A percentile compares a stretch with the other conserved stretches of the same genome.
phyloP scores from a whole-genome alignment of 2,797 vertebrate genomes.

The Anguilla obscura region DNA sequence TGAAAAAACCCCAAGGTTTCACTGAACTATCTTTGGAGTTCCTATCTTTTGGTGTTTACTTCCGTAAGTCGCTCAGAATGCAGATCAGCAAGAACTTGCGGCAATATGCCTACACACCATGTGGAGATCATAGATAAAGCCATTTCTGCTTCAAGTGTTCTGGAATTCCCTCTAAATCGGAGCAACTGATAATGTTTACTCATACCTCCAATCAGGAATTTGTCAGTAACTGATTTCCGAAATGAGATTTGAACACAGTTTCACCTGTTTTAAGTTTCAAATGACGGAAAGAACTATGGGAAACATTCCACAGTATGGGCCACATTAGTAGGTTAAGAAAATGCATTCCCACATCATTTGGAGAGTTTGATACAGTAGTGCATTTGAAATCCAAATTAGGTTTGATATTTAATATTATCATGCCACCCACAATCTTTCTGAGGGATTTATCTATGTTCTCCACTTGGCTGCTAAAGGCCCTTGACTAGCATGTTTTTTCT shows the following conservation, averaged over 20 bases:
- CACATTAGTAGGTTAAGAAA: neutral
- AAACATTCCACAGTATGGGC: neutral
- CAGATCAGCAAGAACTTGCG: constrained; percentile 12
- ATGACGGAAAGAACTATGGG: neutral
- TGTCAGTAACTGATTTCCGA: neutral
- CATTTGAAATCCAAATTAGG: neutral
- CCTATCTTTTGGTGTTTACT: neutral
- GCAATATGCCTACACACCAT: constrained; percentile 10
- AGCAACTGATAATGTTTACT: neutral
- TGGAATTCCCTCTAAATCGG: neutral
- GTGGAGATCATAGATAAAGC: constrained; percentile 21
- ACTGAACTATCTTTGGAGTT: neutral
- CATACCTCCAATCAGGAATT: neutral
- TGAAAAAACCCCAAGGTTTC: neutral
- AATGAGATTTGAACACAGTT: neutral
- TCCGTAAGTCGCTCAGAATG: neutral
- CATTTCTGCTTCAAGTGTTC: neutral
- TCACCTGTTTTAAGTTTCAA: neutral
- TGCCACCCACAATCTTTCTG: neutral
- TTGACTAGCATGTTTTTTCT: constrained; percentile 66
- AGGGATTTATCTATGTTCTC: constrained; percentile 38
- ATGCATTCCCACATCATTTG: neutral
- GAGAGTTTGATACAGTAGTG: neutral
- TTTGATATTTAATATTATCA: neutral
- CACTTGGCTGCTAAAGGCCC: constrained; percentile 60